Percentiles rank a stretch among this genome's conserved stretches.
Conservation (phyloP, 1,140 invertebrate species). For the Diprion similis region DNA sequence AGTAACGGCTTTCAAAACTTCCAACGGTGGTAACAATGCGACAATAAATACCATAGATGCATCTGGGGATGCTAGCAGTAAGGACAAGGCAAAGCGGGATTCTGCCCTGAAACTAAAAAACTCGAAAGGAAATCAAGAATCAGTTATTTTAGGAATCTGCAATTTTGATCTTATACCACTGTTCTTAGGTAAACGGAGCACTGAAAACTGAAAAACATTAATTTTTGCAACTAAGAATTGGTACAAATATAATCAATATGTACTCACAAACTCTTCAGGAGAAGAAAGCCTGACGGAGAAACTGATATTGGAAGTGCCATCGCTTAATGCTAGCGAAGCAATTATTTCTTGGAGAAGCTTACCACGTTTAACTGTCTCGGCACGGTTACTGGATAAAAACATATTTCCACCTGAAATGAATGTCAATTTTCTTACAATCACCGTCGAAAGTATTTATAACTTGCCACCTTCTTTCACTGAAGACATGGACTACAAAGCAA, state of each 20-base stretch:
- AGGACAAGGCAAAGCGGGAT: neutral
- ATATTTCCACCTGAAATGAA: slow-evolving; percentile 20
- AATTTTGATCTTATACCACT: slow-evolving; percentile 42
- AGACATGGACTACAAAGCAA: slow-evolving; percentile 33
- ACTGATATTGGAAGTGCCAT: slow-evolving; percentile 35
- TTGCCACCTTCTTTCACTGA: slow-evolving; percentile 30
- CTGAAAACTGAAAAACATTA: too few relatives aligned
- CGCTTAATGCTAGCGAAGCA: slow-evolving; percentile 24
- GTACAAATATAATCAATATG: neutral
- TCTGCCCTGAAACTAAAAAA: slow-evolving; percentile 14
- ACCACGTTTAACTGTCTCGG: slow-evolving; percentile 29
- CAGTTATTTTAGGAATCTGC: slow-evolving; percentile 34
- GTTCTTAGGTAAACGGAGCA: slow-evolving; percentile 32
- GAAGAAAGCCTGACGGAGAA: slow-evolving; percentile 31
- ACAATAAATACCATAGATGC: neutral
- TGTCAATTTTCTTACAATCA: slow-evolving; percentile 39
- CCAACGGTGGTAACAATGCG: neutral
- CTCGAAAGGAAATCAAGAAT: neutral
- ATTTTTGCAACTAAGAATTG: neutral
- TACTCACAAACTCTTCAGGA: slow-evolving; percentile 28
- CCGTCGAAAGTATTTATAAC: slow-evolving; percentile 46
- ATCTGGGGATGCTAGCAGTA: slow-evolving; percentile 9
- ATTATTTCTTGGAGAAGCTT: slow-evolving; percentile 40
- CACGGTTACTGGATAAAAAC: slow-evolving; percentile 5
- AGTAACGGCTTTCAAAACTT: slow-evolving; percentile 14